Evolutionary conservation across 2,888 invertebrate genomes (phyloP).

Genomic region (Dione juno): DNA sequence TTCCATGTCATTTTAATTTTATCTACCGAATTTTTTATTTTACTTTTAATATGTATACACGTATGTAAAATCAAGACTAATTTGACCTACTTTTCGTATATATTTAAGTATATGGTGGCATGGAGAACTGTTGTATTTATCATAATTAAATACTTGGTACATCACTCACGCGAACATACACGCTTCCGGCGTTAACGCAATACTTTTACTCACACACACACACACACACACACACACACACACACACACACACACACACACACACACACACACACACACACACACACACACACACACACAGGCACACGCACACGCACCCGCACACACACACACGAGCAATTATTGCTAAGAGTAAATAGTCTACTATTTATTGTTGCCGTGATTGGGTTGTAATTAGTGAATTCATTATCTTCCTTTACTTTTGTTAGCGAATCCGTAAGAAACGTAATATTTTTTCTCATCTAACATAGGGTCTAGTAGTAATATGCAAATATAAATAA

Average conservation of each 20-base stretch:
- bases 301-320: not conserved
- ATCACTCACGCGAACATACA: slow-evolving; percentile 11
- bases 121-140: not conserved
- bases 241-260: not conserved
- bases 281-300: not conserved
- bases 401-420: not conserved
- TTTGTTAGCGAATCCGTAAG: not conserved
- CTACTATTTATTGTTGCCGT: not conserved
- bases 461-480: no score
- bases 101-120: no score
- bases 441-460: no score
- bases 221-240: not conserved
- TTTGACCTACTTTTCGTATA: no score
- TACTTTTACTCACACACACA: not conserved
- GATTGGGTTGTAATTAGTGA: not conserved
- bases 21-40: no score
- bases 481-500: not conserved
- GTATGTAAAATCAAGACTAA: no score
- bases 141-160: slow-evolving; percentile 13
- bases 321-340: not conserved
- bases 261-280: not conserved
- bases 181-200: slow-evolving; percentile 10
- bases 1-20: no score
- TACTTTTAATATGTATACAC: no score
- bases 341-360: not conserved